Percentiles rank a stretch among this genome's conserved stretches.
Conservation (phyloP, 1,140 invertebrate genomes). For the Rhopalosiphum padi region DNA sequence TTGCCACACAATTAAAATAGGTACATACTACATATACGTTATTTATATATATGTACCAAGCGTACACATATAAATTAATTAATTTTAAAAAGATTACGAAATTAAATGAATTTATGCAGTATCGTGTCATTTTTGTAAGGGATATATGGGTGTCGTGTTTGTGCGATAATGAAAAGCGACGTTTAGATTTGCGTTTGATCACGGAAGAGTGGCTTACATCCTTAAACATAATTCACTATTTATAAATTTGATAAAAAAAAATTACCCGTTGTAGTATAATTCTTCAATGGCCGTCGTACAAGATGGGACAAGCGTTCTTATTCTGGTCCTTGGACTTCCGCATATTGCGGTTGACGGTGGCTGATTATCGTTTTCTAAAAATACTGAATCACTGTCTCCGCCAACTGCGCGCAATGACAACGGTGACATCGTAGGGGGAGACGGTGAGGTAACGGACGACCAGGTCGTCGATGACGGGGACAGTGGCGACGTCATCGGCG, state of each 20-base stretch:
- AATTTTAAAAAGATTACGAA: neutral
- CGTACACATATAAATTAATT: too few species aligned
- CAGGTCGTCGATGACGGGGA: neutral
- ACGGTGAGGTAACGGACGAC: neutral
- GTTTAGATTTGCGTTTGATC: neutral
- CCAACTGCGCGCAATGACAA: neutral
- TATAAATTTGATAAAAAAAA: neutral
- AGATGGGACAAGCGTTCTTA: neutral
- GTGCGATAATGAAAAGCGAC: neutral
- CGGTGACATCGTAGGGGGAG: neutral
- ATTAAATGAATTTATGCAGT: neutral
- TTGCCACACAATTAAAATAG: too few species aligned
- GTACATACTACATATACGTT: too few species aligned
- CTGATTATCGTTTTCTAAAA: neutral
- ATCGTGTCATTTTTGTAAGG: too few species aligned
- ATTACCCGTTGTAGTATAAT: neutral
- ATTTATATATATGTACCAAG: too few species aligned
- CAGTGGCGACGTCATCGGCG: neutral
- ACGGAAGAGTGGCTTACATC: neutral
- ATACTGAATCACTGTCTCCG: neutral
- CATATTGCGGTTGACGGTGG: neutral
- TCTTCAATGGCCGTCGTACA: neutral
- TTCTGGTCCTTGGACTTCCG: conserved; percentile 6
- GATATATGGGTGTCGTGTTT: neutral
- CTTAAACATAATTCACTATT: neutral